phyloP scores from a whole-genome alignment of 30 jellyfish, hydroid and myxozoan genomes.

The Haliclystus octoradiatus region DNA sequence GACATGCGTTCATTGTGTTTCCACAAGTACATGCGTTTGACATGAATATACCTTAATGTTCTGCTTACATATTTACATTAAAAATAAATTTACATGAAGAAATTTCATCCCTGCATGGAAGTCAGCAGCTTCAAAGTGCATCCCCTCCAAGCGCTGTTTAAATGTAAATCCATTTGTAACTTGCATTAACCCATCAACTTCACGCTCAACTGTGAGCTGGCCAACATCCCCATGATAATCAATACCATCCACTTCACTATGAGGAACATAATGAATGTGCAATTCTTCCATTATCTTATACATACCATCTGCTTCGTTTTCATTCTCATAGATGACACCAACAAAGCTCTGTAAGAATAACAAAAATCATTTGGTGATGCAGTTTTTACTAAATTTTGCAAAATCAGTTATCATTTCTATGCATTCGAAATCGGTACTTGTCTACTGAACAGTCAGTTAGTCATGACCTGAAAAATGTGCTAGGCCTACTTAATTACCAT shows the following conservation, averaged over 20 bases:
- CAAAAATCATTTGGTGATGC: too few relatives aligned
- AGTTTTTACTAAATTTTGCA: too few relatives aligned
- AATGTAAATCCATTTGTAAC: constrained; percentile 16
- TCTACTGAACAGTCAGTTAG: too few relatives aligned
- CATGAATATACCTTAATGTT: too few relatives aligned
- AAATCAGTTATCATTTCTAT: too few relatives aligned
- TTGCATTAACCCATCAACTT: constrained; percentile 9
- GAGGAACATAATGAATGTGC: constrained; percentile 23
- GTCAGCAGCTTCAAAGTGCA: constrained; percentile 33
- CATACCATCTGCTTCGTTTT: constrained; percentile 30
- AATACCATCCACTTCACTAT: not conserved
- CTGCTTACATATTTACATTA: too few relatives aligned
- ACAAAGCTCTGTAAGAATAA: constrained; percentile 19
- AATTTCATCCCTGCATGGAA: constrained; percentile 34
- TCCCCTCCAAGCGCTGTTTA: constrained; percentile 15
- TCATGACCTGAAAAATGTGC: too few relatives aligned
- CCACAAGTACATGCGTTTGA: too few relatives aligned
- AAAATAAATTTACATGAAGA: constrained; percentile 18
- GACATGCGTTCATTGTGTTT: too few relatives aligned
- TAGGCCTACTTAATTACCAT: too few relatives aligned
- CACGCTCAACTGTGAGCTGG: constrained; percentile 17
- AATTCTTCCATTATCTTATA: constrained; percentile 6
- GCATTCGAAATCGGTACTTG: too few relatives aligned
- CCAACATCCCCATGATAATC: not conserved
- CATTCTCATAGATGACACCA: constrained; percentile 24